phyloP scores from a whole-genome alignment of 1,140 invertebrate species.

The Batillaria attramentaria region DNA sequence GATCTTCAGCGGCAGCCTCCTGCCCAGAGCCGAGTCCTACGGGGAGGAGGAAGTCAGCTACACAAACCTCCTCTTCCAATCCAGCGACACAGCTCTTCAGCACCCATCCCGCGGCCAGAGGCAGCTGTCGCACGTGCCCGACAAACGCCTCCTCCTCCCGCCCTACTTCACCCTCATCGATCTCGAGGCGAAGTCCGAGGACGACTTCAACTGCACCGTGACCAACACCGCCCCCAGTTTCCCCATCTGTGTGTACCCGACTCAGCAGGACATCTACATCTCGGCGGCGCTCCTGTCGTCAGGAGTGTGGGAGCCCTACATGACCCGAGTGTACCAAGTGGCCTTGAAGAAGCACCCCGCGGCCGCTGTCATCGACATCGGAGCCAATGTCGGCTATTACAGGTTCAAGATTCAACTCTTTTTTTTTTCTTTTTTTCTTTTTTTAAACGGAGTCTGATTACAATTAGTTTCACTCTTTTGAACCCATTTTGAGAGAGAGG shows the following conservation, averaged over 20 bases:
- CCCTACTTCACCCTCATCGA: conserved; percentile 33
- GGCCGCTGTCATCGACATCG: conserved; percentile 60
- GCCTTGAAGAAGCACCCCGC: conserved; percentile 43
- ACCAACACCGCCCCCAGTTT: conserved; percentile 49
- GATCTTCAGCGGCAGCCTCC: not conserved
- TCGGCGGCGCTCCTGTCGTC: conserved; percentile 51
- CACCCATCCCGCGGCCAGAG: conserved; percentile 20
- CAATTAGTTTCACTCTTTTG: no score
- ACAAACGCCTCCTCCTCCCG: conserved; percentile 26
- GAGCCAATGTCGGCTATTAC: conserved; percentile 65
- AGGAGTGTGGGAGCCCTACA: conserved; percentile 64
- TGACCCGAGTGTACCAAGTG: conserved; percentile 49
- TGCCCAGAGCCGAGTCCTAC: not conserved
- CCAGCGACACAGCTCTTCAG: not conserved
- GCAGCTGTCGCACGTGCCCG: conserved; percentile 27
- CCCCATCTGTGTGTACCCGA: conserved; percentile 55
- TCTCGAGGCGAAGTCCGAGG: not conserved
- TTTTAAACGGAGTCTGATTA: no score
- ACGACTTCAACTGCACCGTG: conserved; percentile 44
- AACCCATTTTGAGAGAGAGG: no score
- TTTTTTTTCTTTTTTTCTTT: no score
- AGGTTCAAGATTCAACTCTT: no score
- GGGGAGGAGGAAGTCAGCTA: not conserved
- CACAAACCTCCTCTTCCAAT: conserved; percentile 9
- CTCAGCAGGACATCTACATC: conserved; percentile 54